Evolutionary conservation across 2,888 invertebrate species (phyloP), one percentile per base, ranked within the genome.

Genomic region (Eristalinus sepulchralis): DNA sequence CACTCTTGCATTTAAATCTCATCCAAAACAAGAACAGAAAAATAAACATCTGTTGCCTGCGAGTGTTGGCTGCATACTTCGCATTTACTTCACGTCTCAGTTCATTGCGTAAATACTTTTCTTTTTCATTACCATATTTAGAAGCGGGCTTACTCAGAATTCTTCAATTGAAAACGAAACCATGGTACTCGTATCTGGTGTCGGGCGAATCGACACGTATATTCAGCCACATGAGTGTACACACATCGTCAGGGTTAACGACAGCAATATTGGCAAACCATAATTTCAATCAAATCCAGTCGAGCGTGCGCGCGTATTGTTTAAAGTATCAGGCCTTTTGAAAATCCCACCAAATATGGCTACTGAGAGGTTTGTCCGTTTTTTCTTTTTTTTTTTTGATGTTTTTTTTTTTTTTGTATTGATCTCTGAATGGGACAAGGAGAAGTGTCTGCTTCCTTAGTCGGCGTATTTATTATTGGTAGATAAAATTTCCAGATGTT

Each of bases 91-190:
- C 36, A 34, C 59, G 82, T 62, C 31, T 60, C 82, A 39, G 27
- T 66, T 77, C 27, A 71, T 77, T 77, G 77, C 70, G 71, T 71
- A 55, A 66, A 81, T 60, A 71, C 77, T 82, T 82, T 82, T 82
- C 76, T 82, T 82, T 82, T 82, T 34, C 81, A 82, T 59, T 47
- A 31, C 81, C 81, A 70, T 76, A 82, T 82, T 70, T 59, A 82
- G 81, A 39, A 76, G 17, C 67, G 57, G 47, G 31, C 64, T 77
- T 76, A 64, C 24, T 59, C 33, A 70, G 39, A 64, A 76, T 70
- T 76, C 57, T 68, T 75, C 63, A 76, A 76, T 68, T 76, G 81
- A 81, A 81, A 81, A 76, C 57, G 75, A 81, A 81, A 81, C 81
- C 76, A 77, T 47, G 36, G 55, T 76, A 27, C 27, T 27, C 27